phyloP scores from a whole-genome alignment of 2,888 invertebrate species.

The Macroteleia sp. region DNA sequence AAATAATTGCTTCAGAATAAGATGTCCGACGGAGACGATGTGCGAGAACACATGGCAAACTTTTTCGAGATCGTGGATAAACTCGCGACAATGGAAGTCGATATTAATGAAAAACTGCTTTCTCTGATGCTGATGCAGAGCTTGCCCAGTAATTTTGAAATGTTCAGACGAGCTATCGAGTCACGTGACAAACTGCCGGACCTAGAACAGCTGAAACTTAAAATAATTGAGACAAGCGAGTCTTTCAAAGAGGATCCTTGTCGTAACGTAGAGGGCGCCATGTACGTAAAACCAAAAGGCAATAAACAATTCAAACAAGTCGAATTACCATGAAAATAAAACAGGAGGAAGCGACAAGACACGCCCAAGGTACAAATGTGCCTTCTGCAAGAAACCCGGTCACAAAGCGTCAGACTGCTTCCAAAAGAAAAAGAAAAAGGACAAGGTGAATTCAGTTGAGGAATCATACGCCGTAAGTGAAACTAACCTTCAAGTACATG shows the following conservation, averaged over 20 bases:
- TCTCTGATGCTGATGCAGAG: conserved; percentile 58
- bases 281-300: too few relatives aligned
- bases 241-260: conserved; percentile 6
- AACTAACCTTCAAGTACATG: too few relatives aligned
- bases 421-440: too few relatives aligned
- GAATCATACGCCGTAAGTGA: not conserved
- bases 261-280: too few relatives aligned
- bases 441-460: not conserved
- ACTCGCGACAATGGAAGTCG: conserved; percentile 54
- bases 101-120: conserved; percentile 56
- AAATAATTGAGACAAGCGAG: conserved; percentile 62
- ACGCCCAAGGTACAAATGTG: conserved; percentile 1
- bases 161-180: conserved; percentile 67
- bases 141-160: conserved; percentile 60
- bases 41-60: conserved; percentile 41
- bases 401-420: not conserved
- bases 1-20: conserved; percentile 33
- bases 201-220: conserved; percentile 57
- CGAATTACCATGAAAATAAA: not conserved
- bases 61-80: conserved; percentile 65
- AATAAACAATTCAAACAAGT: too few relatives aligned
- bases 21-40: conserved; percentile 42
- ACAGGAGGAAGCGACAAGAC: too few relatives aligned
- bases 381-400: not conserved
- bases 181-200: conserved; percentile 62